phyloP scores from a whole-genome alignment of 2,113 vertebrate genomes.

The Hypocryptadius cinnamomeus region DNA sequence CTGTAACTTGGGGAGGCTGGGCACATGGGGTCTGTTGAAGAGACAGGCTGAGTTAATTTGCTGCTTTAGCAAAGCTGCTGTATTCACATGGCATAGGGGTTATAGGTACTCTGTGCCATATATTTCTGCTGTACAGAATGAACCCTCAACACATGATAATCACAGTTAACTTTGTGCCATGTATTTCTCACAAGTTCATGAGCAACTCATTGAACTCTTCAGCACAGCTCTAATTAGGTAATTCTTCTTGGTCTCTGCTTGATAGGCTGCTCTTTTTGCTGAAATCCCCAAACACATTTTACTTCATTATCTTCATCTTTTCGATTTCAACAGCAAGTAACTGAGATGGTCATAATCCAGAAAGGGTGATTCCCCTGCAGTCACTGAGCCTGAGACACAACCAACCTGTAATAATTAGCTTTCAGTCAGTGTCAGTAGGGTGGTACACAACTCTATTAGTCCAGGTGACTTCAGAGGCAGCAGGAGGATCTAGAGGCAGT shows the following conservation, averaged over 20 bases:
- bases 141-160: neutral
- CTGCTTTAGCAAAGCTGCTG: neutral
- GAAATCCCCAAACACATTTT: neutral
- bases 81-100: too few relatives aligned
- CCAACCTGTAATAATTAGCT: neutral
- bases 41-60: neutral
- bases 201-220: neutral
- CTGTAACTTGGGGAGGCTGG: neutral
- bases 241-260: neutral
- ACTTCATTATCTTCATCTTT: neutral
- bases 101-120: neutral
- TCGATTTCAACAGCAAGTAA: neutral
- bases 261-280: neutral
- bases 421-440: neutral
- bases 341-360: neutral
- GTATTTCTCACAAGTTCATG: neutral
- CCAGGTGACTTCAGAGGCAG: neutral
- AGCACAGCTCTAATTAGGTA: neutral
- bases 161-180: neutral
- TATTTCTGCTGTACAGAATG: neutral
- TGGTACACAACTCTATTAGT: neutral
- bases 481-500: neutral
- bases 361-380: neutral
- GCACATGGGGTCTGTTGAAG: neutral
- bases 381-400: neutral